Conservation (phyloP, 2,888 invertebrate species). For the Oligia fasciuncula region DNA sequence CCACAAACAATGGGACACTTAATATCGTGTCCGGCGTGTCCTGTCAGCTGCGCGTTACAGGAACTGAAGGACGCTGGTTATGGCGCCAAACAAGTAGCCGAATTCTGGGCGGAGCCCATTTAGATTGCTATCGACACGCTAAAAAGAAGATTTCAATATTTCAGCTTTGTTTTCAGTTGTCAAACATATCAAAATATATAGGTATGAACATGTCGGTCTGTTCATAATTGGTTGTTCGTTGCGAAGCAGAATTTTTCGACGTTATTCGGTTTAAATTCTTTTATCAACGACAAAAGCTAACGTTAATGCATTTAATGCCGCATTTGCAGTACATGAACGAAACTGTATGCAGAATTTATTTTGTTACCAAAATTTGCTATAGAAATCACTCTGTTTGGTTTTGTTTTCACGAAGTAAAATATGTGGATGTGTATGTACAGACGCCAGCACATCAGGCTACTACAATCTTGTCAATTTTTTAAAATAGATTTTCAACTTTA, state of each 20-base stretch:
- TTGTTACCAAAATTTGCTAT: constrained; percentile 10
- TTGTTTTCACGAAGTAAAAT: neutral
- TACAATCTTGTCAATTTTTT: no score
- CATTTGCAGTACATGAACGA: constrained; percentile 30
- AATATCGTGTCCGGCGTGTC: no score
- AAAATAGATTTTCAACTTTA: no score
- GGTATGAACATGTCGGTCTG: neutral
- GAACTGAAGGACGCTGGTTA: no score
- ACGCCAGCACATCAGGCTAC: no score
- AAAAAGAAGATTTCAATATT: neutral
- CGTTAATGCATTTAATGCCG: constrained; percentile 41
- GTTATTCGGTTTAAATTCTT: constrained; percentile 30
- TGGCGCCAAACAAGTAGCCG: no score
- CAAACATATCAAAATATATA: constrained; percentile 22
- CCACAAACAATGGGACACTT: no score
- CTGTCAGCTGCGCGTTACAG: no score
- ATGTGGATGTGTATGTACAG: constrained; percentile 10
- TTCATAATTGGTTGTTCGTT: constrained; percentile 17
- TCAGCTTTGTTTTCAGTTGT: constrained; percentile 13
- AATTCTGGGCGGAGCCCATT: no score
- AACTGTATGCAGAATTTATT: constrained; percentile 41
- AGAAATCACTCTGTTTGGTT: neutral
- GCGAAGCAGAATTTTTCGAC: constrained; percentile 13
- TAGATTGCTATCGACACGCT: no score
- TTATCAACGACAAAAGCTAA: constrained; percentile 40